A percentile compares a stretch with the other conserved stretches of the same genome.
phyloP scores from a whole-genome alignment of 2,797 vertebrate genomes.

The Thaleichthys pacificus region DNA sequence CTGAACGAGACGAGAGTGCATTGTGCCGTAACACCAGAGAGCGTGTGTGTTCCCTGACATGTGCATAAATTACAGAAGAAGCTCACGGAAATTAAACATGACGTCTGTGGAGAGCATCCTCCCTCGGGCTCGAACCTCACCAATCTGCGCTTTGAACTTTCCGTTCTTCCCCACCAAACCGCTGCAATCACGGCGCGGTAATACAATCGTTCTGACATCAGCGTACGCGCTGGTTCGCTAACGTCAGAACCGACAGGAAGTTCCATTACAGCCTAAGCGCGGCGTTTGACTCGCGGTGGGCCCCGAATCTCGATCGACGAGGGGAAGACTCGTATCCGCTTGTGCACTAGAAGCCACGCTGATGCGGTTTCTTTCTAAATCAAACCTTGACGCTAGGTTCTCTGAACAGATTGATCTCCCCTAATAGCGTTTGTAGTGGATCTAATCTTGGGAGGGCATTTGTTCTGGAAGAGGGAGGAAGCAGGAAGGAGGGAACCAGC shows the following conservation, averaged over 20 bases:
- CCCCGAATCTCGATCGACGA: slow-evolving; percentile 41
- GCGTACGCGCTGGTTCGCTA: slow-evolving; percentile 39
- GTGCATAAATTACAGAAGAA: slow-evolving; percentile 70
- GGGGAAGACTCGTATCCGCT: slow-evolving; percentile 29
- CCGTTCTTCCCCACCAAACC: slow-evolving; percentile 62
- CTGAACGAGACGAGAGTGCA: slow-evolving; percentile 66
- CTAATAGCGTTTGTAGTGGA: slow-evolving; percentile 60
- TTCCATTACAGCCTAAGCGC: slow-evolving; percentile 29
- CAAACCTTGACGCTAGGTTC: slow-evolving; percentile 46
- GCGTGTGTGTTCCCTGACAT: slow-evolving; percentile 63
- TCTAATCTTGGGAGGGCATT: slow-evolving; percentile 58
- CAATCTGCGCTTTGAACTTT: slow-evolving; percentile 63
- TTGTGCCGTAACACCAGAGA: slow-evolving; percentile 61
- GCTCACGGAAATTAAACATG: slow-evolving; percentile 68
- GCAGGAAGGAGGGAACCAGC: slow-evolving; percentile 52
- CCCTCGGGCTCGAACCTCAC: slow-evolving; percentile 56
- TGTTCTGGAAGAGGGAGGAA: slow-evolving; percentile 48
- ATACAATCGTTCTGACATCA: slow-evolving; percentile 54
- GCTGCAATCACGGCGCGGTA: slow-evolving; percentile 54
- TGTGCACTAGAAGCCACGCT: slow-evolving; percentile 16
- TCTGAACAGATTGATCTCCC: slow-evolving; percentile 57
- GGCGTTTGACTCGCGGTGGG: slow-evolving; percentile 26
- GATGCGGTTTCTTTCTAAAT: slow-evolving; percentile 25
- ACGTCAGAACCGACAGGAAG: slow-evolving; percentile 38
- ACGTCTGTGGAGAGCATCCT: slow-evolving; percentile 57